Evolutionary conservation across 1,140 invertebrate genomes (phyloP), one percentile per base, ranked within the genome.

Genomic region (Cyrtorhinus lividipennis): DNA sequence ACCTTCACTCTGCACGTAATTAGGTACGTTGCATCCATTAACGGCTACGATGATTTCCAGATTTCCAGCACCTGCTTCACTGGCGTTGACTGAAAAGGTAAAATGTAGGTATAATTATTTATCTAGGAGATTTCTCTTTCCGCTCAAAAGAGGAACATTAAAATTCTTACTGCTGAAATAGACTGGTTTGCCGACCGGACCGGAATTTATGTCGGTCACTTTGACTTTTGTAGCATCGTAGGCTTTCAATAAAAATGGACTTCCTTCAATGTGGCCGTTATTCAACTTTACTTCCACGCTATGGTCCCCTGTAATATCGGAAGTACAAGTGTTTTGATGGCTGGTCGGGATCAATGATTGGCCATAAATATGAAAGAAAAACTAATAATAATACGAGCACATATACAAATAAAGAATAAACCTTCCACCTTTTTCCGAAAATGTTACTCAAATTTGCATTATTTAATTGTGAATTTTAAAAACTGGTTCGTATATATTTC

Each of bases 31-130:
- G 70, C 92, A 84, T 2, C 92, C 92, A 71, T 90, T 92, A n/a
- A 96, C 93, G 0, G 93, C 92, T 0, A 99, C 95, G 62, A 97
- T 96, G 48, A 99, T 98, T 77, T 98, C 95, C 66, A 98, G 76
- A 75, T 97, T 96, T 38, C 95, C 95, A 65, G 93, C 93, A 65
- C 95, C 90, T 69, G 83, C 87, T 74, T 84, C 80, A 66, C 81
- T 84, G 25, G 86, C 86, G 72, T 90, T 87, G 63, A 91, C 86
- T 86, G 69, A 60, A 77, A 73, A 27, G 18, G 15, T 1, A 22
- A 44, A 18, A 12, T 38, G 15, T 22, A 27, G 2, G 5, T 38
- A 38, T 15, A 38, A 38, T 38, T 15, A 38, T 15, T 8, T 38
- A 38, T 8, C 30, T 38, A n/a, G n/a, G n/a, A n/a, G 3, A 23